Evolutionary conservation across 2,888 invertebrate species (phyloP), one percentile per base, ranked within the genome.

Genomic region (Xylota sylvarum): DNA sequence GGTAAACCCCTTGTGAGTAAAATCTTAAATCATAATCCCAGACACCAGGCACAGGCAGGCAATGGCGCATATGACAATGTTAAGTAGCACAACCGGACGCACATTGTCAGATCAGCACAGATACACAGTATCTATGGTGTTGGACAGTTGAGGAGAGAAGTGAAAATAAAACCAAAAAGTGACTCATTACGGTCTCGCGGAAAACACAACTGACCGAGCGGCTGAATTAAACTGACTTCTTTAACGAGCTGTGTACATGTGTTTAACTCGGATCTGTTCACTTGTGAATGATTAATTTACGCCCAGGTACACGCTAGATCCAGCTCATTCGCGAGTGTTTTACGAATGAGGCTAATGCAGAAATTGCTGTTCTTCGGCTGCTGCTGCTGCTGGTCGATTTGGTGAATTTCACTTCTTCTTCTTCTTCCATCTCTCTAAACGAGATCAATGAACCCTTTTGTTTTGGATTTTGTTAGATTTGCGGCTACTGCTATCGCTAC

Each of bases 241-340:
- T 48, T 67, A 73, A 69, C 67, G 81, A 64, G 37, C 37, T 60
- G 77, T 73, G 77, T 70, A 72, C 50, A 58, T 43, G 72, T 27
- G 72, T 27, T 77, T 64, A 58, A 19, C 60, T 60, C 7, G n/a
- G 62, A 74, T 79, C 55, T 79, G 50, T 56, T 80, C 69, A 58
- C 50, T 52, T 76, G 84, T 30, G 64, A 74, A 74, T 79, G 79
- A 79, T 79, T 79, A 74, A 84, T 79, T 73, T 64, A 62, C 32
- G 56, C 64, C 62, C 67, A 65, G 50, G 35, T 70, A 37, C 17
- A 12, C 37, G 7, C 27, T 1, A 48, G 19, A 17, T 12, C 27
- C 37, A 0, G 35, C 35, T 60, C 9, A 48, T 48, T 48, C n/a
- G 17, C 23, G 35, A 72, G 32, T 62, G 23, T 23, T 27, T 62